Evolutionary conservation across 2,113 vertebrate species (phyloP), one percentile per base, ranked within the genome.

Genomic region (Typhlomys cinereus): DNA sequence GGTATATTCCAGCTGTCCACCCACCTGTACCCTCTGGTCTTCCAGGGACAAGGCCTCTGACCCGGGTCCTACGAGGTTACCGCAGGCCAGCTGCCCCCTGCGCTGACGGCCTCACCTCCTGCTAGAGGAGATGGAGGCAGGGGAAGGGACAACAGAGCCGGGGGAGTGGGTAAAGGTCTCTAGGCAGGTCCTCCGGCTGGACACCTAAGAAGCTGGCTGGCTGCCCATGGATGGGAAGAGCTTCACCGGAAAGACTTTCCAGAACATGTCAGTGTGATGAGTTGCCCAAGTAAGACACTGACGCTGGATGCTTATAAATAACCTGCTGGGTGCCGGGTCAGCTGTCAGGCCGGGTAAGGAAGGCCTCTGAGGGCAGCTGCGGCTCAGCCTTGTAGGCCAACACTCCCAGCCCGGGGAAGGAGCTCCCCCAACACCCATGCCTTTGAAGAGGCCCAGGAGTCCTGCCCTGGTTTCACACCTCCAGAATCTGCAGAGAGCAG

Each of bases 281-380:
- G 89, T 8, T 50, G 83, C 29, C 52, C 67, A 23, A 82, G 88
- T 50, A 85, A 81, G 83, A 46, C 95, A 52, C 83, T 92, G 95
- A 92, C 85, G 31, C 83, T 94, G 89, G 13, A 54, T 50, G 91
- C 79, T 93, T 96, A 97, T 93, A 97, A 96, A 97, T 96, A 96
- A 93, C 91, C 69, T 31, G 29, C 31, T 17, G 2, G 1, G 82
- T 21, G 88, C 67, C 41, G 5, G 66, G 84, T 59, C 82, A 85
- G 67, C 90, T 50, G 93, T 69, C 82, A 67, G 12, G 85, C 62
- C n/a, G 36, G 31, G 70, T 61, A 8, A 14, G 54, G 57, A 79
- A 74, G 61, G 73, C 73, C 73, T 41, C 50, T 1, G 4, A 57
- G 69, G 25, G 84, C 79, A 93, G 88, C 90, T 91, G 92, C 31